These are phyloP conservation scores for Monopterus albus DNA, from an alignment of 2,113 vertebrate species.

Conservation along the genomic window DNA sequence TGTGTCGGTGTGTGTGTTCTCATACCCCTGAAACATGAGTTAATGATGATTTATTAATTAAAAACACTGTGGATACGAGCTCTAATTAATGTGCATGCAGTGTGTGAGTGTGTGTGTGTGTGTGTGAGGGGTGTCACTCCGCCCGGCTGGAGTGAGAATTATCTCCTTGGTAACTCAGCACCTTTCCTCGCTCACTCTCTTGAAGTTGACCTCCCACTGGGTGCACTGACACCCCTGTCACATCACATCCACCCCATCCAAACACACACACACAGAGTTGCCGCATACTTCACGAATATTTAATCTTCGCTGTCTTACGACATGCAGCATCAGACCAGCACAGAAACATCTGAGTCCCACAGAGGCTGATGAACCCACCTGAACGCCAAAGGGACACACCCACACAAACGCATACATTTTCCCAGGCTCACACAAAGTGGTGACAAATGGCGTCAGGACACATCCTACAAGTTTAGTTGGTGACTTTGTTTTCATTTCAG, in stretches of 20 bases:
- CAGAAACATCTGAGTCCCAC: constrained; percentile 52
- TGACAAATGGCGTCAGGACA: too few relatives aligned
- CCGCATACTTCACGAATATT: constrained; percentile 66
- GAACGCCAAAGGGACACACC: background rate
- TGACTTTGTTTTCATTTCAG: too few relatives aligned
- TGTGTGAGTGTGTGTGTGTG: constrained; percentile 20
- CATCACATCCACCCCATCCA: constrained; percentile 34
- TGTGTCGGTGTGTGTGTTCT: background rate
- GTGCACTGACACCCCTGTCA: constrained; percentile 58
- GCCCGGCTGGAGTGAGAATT: constrained; percentile 62
- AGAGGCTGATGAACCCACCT: constrained; percentile 35
- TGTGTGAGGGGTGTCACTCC: constrained; percentile 34
- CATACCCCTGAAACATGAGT: constrained; percentile 11
- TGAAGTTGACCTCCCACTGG: constrained; percentile 71
- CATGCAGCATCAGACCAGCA: constrained; percentile 56
- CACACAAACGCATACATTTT: constrained; percentile 28
- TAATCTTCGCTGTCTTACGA: constrained; percentile 66
- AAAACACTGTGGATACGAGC: constrained; percentile 24
- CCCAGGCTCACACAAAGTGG: too few relatives aligned
- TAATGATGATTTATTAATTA: constrained; percentile 16
- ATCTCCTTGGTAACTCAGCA: constrained; percentile 71
- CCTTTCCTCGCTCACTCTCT: constrained; percentile 52
- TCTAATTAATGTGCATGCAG: constrained; percentile 19
- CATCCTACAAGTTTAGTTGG: too few relatives aligned
- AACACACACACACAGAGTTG: constrained; percentile 12